Conservation (phyloP, 1,140 invertebrate species). For the Lepidurus couesii region DNA sequence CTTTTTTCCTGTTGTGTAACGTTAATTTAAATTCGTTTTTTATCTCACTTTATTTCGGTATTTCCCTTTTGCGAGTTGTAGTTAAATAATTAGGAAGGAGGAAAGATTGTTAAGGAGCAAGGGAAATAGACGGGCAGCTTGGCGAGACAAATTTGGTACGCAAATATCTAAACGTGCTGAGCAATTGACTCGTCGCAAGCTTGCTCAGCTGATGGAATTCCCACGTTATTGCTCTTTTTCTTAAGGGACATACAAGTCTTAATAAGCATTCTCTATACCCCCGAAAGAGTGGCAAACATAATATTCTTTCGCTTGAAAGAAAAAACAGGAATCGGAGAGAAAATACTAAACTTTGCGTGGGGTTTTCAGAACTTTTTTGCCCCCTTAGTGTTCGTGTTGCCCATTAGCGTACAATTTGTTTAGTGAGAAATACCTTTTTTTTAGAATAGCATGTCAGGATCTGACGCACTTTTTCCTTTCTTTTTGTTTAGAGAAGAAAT, state of each 20-base stretch:
- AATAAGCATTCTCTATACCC: background rate
- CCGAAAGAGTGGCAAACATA: background rate
- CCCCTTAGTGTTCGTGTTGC: background rate
- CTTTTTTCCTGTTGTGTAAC: no score
- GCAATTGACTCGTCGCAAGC: background rate
- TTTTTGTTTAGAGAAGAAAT: background rate
- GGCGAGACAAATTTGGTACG: background rate
- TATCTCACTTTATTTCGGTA: no score
- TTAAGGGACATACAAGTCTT: background rate
- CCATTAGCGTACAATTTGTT: background rate
- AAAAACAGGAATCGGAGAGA: background rate
- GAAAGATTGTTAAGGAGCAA: background rate
- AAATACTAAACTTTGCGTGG: background rate
- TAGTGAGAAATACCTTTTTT: background rate
- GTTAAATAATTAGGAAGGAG: background rate
- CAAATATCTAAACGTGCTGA: background rate
- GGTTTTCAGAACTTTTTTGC: background rate
- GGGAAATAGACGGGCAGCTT: background rate
- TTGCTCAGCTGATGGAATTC: background rate
- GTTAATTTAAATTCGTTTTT: no score
- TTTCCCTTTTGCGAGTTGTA: no score
- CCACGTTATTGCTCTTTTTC: slow-evolving; percentile 1
- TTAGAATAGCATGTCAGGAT: background rate
- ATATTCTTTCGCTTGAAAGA: background rate
- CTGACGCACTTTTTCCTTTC: background rate